A percentile compares a stretch with the other conserved stretches of the same genome.
Conservation (phyloP, 2,797 vertebrate genomes). For the Sarcophilus harrisii region DNA sequence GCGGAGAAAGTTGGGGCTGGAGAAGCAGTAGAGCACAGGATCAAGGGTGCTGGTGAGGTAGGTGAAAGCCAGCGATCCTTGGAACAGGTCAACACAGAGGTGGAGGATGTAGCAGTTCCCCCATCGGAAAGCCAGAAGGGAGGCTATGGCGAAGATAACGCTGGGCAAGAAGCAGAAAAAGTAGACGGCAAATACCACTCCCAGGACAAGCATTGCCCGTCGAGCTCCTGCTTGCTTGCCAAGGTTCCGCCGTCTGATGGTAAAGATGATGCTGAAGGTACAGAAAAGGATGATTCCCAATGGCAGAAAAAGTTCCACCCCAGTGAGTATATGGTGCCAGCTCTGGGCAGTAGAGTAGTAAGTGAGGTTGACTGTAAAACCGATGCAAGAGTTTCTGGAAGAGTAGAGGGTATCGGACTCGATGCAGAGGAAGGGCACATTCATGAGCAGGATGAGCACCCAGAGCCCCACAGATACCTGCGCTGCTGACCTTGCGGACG, state of each 20-base stretch:
- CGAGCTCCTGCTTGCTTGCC: conserved; percentile 57
- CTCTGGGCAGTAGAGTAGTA: not conserved
- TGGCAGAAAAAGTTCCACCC: conserved; percentile 79
- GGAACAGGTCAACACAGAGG: conserved; percentile 70
- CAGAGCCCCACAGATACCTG: conserved; percentile 75
- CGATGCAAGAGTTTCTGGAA: conserved; percentile 74
- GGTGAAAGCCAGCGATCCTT: conserved; percentile 80
- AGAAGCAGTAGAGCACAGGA: conserved; percentile 84
- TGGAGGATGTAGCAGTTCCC: conserved; percentile 48
- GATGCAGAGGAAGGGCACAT: not conserved
- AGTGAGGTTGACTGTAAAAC: conserved; percentile 63
- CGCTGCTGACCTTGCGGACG: conserved; percentile 72
- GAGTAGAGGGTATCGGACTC: fast-evolving
- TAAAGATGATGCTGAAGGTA: conserved; percentile 72
- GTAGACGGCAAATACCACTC: conserved; percentile 68
- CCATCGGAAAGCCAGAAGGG: conserved; percentile 24
- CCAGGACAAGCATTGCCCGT: conserved; percentile 74
- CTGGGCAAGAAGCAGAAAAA: conserved; percentile 82
- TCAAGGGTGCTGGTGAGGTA: conserved; percentile 86
- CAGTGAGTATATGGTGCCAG: conserved; percentile 78
- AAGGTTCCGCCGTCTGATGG: conserved; percentile 73
- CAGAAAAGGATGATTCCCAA: conserved; percentile 82
- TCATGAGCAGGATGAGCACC: conserved; percentile 74
- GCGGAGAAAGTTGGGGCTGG: conserved; percentile 79
- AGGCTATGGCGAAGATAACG: conserved; percentile 75